Evolutionary conservation across 2,888 invertebrate genomes (phyloP).

Genomic region (Drosophila lacicola): DNA sequence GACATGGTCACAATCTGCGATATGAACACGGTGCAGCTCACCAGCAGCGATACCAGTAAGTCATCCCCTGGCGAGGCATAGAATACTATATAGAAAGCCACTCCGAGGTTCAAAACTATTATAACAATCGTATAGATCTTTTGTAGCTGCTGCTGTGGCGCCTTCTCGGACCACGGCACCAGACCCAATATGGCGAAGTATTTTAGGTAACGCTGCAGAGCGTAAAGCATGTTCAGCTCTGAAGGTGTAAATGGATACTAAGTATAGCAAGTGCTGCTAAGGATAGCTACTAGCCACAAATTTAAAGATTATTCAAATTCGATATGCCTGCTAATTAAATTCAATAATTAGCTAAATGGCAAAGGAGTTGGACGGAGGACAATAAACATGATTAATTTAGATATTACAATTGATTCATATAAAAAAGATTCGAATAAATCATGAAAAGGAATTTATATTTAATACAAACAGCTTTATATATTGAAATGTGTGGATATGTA

Average conservation of each 20-base stretch:
- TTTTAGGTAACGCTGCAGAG: slow-evolving; percentile 62
- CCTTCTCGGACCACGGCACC: slow-evolving; percentile 63
- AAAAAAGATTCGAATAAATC: neutral
- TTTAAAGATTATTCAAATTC: slow-evolving; percentile 8
- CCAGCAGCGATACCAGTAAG: slow-evolving; percentile 60
- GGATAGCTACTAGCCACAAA: neutral
- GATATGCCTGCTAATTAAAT: slow-evolving; percentile 29
- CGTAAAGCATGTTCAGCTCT: slow-evolving; percentile 57
- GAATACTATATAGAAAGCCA: slow-evolving; percentile 48
- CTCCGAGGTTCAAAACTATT: slow-evolving; percentile 37
- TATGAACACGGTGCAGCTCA: slow-evolving; percentile 66
- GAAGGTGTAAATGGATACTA: slow-evolving; percentile 9
- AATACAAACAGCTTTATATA: too few relatives aligned
- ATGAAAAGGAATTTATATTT: too few relatives aligned
- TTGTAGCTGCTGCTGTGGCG: slow-evolving; percentile 44
- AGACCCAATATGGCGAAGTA: slow-evolving; percentile 73
- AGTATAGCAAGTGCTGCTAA: neutral
- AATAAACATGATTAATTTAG: slow-evolving; percentile 4
- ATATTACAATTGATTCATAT: neutral
- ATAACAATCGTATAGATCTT: slow-evolving; percentile 61
- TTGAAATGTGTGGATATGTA: too few relatives aligned
- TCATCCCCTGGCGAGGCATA: slow-evolving; percentile 33
- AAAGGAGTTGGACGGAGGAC: neutral
- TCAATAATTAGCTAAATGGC: slow-evolving; percentile 41
- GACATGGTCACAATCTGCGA: slow-evolving; percentile 55